These are phyloP conservation scores for Dendropsophus ebraccatus DNA, from an alignment of 2,113 vertebrate species.

Conservation along the genomic window DNA sequence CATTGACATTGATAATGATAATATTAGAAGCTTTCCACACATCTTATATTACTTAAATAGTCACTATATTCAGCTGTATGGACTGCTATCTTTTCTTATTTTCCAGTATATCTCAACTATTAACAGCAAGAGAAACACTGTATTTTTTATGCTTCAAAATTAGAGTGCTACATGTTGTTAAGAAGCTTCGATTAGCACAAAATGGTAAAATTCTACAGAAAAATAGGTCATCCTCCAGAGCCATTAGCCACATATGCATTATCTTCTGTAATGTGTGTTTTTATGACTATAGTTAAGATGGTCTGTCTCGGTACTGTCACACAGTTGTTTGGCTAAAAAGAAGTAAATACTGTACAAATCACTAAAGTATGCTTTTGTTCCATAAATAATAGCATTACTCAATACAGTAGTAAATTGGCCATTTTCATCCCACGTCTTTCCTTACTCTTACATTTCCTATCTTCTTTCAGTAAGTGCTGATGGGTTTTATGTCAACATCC, in stretches of 20 bases:
- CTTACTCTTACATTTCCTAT: slow-evolving; percentile 28
- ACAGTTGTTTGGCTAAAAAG: not conserved
- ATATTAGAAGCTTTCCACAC: not conserved
- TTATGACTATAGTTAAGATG: not conserved
- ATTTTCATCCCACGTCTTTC: slow-evolving; percentile 34
- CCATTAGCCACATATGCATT: not conserved
- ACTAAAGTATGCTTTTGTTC: not conserved
- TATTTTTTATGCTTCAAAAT: no score
- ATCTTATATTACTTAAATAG: not conserved
- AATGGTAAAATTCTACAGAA: slow-evolving; percentile 1
- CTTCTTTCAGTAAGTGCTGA: slow-evolving; percentile 50
- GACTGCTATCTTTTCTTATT: not conserved
- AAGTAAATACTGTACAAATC: slow-evolving; percentile 13
- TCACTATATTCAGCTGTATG: not conserved
- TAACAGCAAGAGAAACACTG: not conserved
- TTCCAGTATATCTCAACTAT: not conserved
- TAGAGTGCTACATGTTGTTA: not conserved
- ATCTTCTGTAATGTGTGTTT: slow-evolving; percentile 22
- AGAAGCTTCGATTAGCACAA: not conserved
- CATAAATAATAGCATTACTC: slow-evolving; percentile 27
- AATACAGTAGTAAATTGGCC: slow-evolving; percentile 42
- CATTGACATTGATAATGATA: no score
- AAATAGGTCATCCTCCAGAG: slow-evolving; percentile 1
- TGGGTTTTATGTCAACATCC: slow-evolving; percentile 57
- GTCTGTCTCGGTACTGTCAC: not conserved